phyloP scores from a whole-genome alignment of 2,113 vertebrate genomes.

The Amazona vittata region DNA sequence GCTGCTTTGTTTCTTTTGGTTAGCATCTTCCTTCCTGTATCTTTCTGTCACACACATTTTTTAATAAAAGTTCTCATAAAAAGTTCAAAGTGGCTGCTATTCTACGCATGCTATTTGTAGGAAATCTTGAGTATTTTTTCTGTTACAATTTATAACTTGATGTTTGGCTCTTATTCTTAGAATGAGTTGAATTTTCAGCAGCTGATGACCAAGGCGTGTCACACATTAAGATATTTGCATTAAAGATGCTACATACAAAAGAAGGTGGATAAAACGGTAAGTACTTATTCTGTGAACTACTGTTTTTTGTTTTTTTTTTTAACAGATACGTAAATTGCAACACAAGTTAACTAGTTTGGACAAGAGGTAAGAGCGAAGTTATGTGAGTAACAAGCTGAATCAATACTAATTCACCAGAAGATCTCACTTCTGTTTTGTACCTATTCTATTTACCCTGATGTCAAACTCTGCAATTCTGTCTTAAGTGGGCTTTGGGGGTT shows the following conservation, averaged over 20 bases:
- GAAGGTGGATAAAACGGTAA: not conserved
- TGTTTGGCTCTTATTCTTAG: not conserved
- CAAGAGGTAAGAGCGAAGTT: not conserved
- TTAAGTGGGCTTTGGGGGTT: not conserved
- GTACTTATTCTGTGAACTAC: not conserved
- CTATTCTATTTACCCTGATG: not conserved
- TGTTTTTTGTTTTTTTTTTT: fast-evolving
- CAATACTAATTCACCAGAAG: not conserved
- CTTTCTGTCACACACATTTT: not conserved
- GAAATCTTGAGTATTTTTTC: not conserved
- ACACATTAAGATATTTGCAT: not conserved
- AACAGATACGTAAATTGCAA: not conserved
- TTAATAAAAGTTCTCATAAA: not conserved
- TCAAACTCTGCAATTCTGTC: not conserved
- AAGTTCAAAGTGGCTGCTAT: not conserved
- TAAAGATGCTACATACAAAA: not conserved
- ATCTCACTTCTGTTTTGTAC: not conserved
- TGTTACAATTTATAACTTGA: not conserved
- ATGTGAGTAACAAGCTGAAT: not conserved
- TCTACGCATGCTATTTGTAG: not conserved
- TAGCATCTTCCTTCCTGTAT: not conserved
- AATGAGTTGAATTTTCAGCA: not conserved
- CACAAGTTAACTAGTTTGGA: not conserved
- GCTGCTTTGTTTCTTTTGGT: not conserved
- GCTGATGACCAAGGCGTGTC: not conserved